phyloP scores from a whole-genome alignment of 2,888 invertebrate genomes.

The Euplexia lucipara region DNA sequence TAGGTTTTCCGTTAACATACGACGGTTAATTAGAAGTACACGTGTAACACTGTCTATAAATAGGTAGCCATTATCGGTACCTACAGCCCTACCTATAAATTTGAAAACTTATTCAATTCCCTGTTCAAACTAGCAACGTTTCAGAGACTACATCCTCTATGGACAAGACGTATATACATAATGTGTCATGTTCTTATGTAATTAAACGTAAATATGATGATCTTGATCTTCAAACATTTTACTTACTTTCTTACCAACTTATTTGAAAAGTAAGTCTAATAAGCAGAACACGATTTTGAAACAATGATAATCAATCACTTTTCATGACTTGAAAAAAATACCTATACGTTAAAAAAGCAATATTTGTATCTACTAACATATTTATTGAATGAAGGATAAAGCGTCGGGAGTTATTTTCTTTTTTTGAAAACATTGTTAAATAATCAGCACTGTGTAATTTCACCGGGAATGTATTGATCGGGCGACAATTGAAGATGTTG shows the following conservation, averaged over 20 bases:
- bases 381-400: background rate
- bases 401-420: background rate
- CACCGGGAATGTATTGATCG: conserved; percentile 6
- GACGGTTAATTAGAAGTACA: conserved; percentile 24
- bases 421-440: background rate
- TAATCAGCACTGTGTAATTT: background rate
- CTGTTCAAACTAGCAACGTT: conserved; percentile 29
- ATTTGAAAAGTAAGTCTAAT: background rate
- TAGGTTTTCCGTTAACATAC: conserved; percentile 20
- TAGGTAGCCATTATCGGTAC: conserved; percentile 19
- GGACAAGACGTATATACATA: conserved; percentile 38
- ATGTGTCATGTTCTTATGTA: conserved; percentile 23
- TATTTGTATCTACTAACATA: too few relatives aligned
- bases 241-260: too few relatives aligned
- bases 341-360: too few relatives aligned
- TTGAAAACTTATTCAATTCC: conserved; percentile 31
- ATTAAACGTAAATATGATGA: conserved; percentile 7
- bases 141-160: conserved; percentile 29
- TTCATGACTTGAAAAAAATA: background rate
- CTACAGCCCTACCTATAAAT: conserved; percentile 21
- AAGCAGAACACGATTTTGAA: background rate
- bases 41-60: conserved; percentile 16
- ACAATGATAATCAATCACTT: background rate
- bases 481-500: conserved; percentile 24
- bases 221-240: too few relatives aligned